Conservation (phyloP, 2,888 invertebrate species). For the Caenorhabditis virilis region DNA sequence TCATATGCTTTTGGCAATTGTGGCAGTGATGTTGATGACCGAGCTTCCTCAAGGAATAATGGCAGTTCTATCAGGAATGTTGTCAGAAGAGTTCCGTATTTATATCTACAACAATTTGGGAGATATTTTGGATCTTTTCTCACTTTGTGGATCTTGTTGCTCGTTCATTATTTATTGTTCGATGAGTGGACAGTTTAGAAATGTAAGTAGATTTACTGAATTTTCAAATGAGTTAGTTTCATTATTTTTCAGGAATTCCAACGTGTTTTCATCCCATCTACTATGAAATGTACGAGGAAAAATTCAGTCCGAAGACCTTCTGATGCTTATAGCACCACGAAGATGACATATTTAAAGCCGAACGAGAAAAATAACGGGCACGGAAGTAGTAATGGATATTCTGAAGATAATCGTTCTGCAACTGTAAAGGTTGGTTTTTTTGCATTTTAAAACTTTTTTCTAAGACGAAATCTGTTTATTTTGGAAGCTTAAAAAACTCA, state of each 20-base stretch:
- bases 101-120: conserved; percentile 71
- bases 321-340: conserved; percentile 50
- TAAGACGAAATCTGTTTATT: not conserved
- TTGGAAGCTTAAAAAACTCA: no score
- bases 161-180: conserved; percentile 72
- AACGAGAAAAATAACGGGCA: conserved; percentile 14
- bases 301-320: conserved; percentile 44
- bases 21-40: conserved; percentile 71
- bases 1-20: conserved; percentile 71
- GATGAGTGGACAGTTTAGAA: conserved; percentile 72
- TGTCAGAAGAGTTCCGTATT: conserved; percentile 66
- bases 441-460: not conserved
- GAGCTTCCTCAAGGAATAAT: conserved; percentile 72
- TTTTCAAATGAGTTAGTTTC: not conserved
- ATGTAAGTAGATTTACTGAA: conserved; percentile 50
- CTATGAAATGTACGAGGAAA: conserved; percentile 37
- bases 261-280: conserved; percentile 63
- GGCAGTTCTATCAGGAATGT: conserved; percentile 69
- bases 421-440: conserved; percentile 27
- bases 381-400: conserved; percentile 17
- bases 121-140: conserved; percentile 70
- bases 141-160: conserved; percentile 71
- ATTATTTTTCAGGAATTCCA: conserved; percentile 65
- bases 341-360: conserved; percentile 41
- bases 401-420: conserved; percentile 32